Evolutionary conservation across 2,797 vertebrate genomes (phyloP).

Genomic region (Peromyscus aztecus): DNA sequence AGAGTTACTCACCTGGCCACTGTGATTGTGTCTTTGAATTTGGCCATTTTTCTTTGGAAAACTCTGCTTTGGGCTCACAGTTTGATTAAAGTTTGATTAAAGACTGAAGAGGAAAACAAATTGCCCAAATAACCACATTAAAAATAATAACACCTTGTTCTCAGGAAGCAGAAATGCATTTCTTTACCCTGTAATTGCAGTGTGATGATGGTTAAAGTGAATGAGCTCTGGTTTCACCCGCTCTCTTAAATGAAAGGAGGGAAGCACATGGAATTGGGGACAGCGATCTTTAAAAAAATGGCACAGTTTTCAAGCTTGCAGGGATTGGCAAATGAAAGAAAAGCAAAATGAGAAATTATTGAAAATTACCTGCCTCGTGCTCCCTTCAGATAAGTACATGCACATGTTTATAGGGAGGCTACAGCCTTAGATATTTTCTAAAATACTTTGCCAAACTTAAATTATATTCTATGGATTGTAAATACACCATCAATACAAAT

Average conservation of each 20-base stretch:
- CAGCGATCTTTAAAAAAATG: not conserved
- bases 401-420: not conserved
- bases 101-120: slow-evolving; percentile 63
- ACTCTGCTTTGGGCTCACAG: slow-evolving; percentile 54
- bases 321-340: not conserved
- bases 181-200: slow-evolving; percentile 33
- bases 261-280: not conserved
- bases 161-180: slow-evolving; percentile 47
- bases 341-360: slow-evolving; percentile 30
- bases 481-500: not conserved
- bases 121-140: slow-evolving; percentile 58
- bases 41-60: slow-evolving; percentile 76
- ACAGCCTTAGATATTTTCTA: not conserved
- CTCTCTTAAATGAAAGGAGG: not conserved
- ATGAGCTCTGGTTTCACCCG: not conserved
- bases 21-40: not conserved
- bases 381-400: not conserved
- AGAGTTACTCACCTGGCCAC: slow-evolving; percentile 47
- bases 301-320: not conserved
- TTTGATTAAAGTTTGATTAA: slow-evolving; percentile 82
- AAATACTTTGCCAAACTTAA: slow-evolving; percentile 10
- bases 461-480: not conserved
- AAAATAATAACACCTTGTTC: slow-evolving; percentile 70
- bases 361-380: not conserved
- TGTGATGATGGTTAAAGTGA: slow-evolving; percentile 23